Conservation (phyloP, 2,888 invertebrate species). For the Sarcophaga subvicina region DNA sequence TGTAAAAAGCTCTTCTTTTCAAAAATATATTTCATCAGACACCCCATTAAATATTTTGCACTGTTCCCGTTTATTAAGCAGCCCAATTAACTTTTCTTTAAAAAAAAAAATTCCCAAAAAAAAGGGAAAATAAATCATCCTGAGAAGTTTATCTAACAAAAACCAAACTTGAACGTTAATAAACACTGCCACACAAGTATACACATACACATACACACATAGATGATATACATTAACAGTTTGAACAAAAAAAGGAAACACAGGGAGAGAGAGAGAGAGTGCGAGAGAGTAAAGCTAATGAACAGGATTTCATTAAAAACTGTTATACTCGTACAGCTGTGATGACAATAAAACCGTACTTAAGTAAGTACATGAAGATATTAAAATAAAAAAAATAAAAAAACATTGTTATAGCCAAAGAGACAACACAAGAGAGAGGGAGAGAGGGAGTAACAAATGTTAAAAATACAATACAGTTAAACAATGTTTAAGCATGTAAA, state of each 20-base stretch:
- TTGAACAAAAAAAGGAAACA: no score
- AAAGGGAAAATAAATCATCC: neutral
- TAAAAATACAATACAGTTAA: neutral
- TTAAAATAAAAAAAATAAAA: neutral
- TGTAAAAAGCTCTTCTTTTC: neutral
- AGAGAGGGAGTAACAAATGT: neutral
- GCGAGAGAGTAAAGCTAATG: no score
- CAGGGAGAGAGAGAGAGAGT: no score
- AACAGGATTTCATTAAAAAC: no score
- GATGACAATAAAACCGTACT: slow-evolving; percentile 7
- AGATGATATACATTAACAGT: neutral
- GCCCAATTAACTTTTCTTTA: no score
- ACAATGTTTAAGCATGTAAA: neutral
- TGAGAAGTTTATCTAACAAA: neutral
- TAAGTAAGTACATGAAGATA: neutral
- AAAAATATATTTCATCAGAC: neutral
- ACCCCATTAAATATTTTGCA: neutral
- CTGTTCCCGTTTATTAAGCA: no score
- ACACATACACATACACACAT: neutral
- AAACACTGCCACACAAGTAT: neutral
- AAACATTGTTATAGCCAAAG: neutral
- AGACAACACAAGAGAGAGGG: neutral
- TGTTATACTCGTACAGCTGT: slow-evolving; percentile 8
- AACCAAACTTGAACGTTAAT: neutral
- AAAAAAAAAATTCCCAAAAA: no score